These are phyloP conservation scores for Lepetodrilus schrolli DNA, from an alignment of 2,888 invertebrate species.

Conservation along the genomic window DNA sequence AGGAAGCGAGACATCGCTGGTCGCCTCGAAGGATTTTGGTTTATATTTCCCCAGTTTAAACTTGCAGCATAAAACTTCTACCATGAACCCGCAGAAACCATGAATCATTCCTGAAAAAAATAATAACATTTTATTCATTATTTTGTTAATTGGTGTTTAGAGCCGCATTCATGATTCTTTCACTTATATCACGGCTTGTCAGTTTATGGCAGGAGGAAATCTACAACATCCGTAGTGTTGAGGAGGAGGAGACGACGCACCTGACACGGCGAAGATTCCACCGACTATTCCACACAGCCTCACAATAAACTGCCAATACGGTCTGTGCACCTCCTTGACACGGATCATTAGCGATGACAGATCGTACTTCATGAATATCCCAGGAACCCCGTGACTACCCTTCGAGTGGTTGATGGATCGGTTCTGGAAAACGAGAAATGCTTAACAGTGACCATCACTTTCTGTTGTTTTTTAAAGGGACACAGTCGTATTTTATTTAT, in stretches of 20 bases:
- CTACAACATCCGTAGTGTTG: no score
- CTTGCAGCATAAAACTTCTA: constrained; percentile 66
- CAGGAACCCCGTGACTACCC: constrained; percentile 94
- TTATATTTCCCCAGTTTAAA: constrained; percentile 55
- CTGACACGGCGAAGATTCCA: constrained; percentile 91
- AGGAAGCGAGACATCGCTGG: constrained; percentile 8
- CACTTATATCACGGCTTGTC: no score
- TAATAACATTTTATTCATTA: constrained; percentile 16
- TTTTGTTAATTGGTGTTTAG: no score
- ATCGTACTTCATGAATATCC: constrained; percentile 96
- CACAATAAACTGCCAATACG: constrained; percentile 83
- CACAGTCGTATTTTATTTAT: no score
- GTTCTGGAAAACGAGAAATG: constrained; percentile 77
- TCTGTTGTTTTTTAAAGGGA: background rate
- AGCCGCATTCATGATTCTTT: no score
- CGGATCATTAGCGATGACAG: constrained; percentile 89
- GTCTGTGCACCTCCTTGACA: constrained; percentile 70
- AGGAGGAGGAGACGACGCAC: constrained; percentile 39
- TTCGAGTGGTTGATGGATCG: constrained; percentile 83
- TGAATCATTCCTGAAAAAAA: constrained; percentile 67
- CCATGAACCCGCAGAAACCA: constrained; percentile 55
- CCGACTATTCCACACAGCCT: constrained; percentile 93
- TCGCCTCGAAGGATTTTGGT: constrained; percentile 24
- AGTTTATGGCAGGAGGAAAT: no score
- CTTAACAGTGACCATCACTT: no score